Conservation (phyloP, 2,797 vertebrate genomes). For the Rhinoraja longicauda region DNA sequence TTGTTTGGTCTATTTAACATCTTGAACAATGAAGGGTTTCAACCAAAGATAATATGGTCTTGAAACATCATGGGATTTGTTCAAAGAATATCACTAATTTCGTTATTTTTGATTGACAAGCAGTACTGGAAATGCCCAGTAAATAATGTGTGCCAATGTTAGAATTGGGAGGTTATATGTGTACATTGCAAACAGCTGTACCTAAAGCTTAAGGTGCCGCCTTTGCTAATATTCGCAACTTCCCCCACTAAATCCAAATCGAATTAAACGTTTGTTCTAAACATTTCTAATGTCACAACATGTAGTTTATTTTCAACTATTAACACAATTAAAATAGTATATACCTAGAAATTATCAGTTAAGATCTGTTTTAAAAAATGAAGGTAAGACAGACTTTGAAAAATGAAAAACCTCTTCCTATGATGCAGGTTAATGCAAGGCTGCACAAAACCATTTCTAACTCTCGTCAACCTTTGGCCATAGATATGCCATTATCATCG, state of each 20-base stretch:
- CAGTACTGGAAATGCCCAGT: not conserved
- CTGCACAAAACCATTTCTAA: not conserved
- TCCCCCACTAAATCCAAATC: not conserved
- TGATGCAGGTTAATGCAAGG: not conserved
- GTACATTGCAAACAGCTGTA: not conserved
- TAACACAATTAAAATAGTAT: not conserved
- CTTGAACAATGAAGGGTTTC: not conserved
- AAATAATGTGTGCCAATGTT: not conserved
- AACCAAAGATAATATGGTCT: not conserved
- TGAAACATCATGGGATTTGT: not conserved
- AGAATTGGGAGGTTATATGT: not conserved
- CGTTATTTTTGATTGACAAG: not conserved
- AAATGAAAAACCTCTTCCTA: not conserved
- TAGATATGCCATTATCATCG: not conserved
- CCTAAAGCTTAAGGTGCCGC: not conserved
- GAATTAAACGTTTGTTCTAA: not conserved
- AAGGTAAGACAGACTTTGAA: not conserved
- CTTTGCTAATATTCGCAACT: not conserved
- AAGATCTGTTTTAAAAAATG: not conserved
- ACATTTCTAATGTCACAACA: not conserved
- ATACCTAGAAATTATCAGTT: not conserved
- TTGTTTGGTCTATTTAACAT: not conserved
- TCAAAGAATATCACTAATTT: not conserved
- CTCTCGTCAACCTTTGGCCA: not conserved
- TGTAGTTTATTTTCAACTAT: not conserved